phyloP scores from a whole-genome alignment of 2,113 vertebrate genomes.

The Cyprinodon brontotheroides region DNA sequence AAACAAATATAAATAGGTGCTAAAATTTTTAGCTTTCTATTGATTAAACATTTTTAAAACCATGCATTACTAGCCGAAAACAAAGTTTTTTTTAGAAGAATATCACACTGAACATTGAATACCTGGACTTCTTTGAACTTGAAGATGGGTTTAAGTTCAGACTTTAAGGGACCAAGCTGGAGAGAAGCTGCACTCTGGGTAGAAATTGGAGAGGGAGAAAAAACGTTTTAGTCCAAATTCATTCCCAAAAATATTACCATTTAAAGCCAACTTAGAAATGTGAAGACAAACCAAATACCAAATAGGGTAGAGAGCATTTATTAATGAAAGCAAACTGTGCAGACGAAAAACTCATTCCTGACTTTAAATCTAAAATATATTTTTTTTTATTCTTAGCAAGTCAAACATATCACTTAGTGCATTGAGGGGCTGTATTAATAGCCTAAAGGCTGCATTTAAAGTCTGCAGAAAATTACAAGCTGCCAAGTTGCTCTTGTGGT shows the following conservation, averaged over 20 bases:
- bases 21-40: too few relatives aligned
- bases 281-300: neutral
- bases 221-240: neutral
- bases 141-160: neutral
- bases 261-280: neutral
- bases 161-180: slow-evolving; percentile 5
- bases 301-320: neutral
- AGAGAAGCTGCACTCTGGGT: neutral
- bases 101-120: neutral
- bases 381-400: neutral
- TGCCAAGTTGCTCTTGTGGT: slow-evolving; percentile 42
- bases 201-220: neutral
- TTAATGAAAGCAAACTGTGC: slow-evolving; percentile 7
- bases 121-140: slow-evolving; percentile 32
- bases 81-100: too few relatives aligned
- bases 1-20: neutral
- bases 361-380: neutral
- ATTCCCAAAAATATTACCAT: slow-evolving; percentile 12
- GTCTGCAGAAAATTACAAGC: slow-evolving; percentile 24
- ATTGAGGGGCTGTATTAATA: neutral
- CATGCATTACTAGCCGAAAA: too few relatives aligned
- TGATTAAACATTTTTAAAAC: too few relatives aligned
- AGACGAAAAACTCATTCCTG: neutral
- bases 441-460: slow-evolving; percentile 19
- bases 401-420: neutral